phyloP scores from a whole-genome alignment of 2,113 vertebrate genomes.

The Ardeotis arabs region DNA sequence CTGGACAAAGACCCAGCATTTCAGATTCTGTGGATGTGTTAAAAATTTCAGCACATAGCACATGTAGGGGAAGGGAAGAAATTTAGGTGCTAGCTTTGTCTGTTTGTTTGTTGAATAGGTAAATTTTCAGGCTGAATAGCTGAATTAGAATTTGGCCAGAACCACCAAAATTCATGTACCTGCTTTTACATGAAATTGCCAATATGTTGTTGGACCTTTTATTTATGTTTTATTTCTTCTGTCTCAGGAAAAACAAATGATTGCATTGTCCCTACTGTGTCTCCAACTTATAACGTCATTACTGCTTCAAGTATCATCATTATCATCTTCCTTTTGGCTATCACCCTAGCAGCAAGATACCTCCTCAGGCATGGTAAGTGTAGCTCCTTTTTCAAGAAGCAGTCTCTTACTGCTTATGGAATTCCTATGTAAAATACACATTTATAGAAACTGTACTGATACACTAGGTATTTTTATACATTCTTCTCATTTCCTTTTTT shows the following conservation, averaged over 20 bases:
- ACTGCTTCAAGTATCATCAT: slow-evolving; percentile 38
- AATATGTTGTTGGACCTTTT: not conserved
- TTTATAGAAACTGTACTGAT: not conserved
- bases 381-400: not conserved
- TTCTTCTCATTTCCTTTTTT: not conserved
- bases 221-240: slow-evolving; percentile 16
- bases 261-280: not conserved
- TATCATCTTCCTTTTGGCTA: slow-evolving; percentile 24
- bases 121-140: not conserved
- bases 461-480: not conserved
- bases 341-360: slow-evolving; percentile 10
- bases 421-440: not conserved
- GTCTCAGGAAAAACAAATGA: not conserved
- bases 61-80: not conserved
- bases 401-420: not conserved
- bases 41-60: not conserved
- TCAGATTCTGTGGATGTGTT: not conserved
- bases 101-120: not conserved
- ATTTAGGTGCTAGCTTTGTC: not conserved
- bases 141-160: not conserved
- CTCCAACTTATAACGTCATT: slow-evolving; percentile 8
- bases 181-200: not conserved
- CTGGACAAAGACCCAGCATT: not conserved
- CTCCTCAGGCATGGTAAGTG: slow-evolving; percentile 47
- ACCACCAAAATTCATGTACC: not conserved